Conservation (phyloP, 2,888 invertebrate genomes). For the Apodemia mormo region DNA sequence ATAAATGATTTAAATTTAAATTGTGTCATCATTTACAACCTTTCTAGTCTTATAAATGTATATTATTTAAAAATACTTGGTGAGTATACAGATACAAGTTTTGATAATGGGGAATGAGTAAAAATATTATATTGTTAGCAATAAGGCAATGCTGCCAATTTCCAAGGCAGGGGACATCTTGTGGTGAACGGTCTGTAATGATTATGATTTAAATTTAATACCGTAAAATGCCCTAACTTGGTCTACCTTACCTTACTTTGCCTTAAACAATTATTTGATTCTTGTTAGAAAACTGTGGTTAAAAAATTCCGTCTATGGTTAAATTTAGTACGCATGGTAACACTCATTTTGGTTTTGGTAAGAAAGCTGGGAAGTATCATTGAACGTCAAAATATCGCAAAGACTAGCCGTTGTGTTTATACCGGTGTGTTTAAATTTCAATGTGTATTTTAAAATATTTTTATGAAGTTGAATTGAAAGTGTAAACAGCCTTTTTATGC, state of each 20-base stretch:
- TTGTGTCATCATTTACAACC: no score
- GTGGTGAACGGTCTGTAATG: no score
- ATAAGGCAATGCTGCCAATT: no score
- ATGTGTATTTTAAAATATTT: neutral
- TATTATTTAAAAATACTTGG: no score
- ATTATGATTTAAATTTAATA: no score
- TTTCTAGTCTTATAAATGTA: no score
- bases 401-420: neutral
- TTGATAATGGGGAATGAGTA: no score
- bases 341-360: neutral
- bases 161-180: no score
- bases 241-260: neutral
- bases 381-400: neutral
- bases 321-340: neutral
- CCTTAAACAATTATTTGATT: neutral
- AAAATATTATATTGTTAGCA: no score
- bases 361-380: neutral
- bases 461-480: neutral
- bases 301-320: neutral
- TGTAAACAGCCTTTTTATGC: neutral
- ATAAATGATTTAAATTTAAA: neutral
- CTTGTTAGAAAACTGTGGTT: neutral
- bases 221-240: neutral
- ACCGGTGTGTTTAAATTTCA: neutral
- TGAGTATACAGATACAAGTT: no score